phyloP scores from a whole-genome alignment of 2,797 vertebrate genomes.

The Anolis apletophallus region DNA sequence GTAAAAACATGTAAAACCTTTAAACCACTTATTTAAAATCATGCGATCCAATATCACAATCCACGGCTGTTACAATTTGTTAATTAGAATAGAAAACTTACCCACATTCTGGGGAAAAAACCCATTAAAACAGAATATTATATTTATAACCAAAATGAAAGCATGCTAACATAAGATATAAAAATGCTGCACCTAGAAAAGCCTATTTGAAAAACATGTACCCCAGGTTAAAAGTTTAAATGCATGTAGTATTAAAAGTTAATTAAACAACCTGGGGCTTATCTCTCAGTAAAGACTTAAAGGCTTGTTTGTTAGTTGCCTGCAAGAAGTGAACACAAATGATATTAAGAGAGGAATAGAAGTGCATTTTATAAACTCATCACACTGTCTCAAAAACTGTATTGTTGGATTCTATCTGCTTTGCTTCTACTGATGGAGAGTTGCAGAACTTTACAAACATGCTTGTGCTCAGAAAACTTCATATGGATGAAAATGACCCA shows the following conservation, averaged over 20 bases:
- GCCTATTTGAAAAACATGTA: not conserved
- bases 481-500: not conserved
- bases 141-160: not conserved
- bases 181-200: not conserved
- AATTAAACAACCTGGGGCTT: not conserved
- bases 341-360: too few relatives aligned
- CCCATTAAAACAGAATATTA: not conserved
- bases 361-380: not conserved
- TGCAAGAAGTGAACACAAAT: not conserved
- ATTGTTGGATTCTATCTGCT: not conserved
- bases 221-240: not conserved
- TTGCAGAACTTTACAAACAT: not conserved
- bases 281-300: not conserved
- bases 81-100: not conserved
- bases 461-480: not conserved
- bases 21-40: too few relatives aligned
- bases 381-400: not conserved
- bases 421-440: not conserved
- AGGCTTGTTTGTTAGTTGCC: not conserved
- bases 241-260: not conserved
- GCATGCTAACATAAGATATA: not conserved
- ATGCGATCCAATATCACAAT: too few relatives aligned
- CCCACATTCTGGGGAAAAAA: not conserved
- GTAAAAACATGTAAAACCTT: too few relatives aligned
- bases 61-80: too few relatives aligned